phyloP scores from a whole-genome alignment of 2,113 vertebrate species.

The Xenopus tropicalis region UCB_Xtro_10.0 CM004446.2:41714001-41714500 shows the following conservation, averaged over 20 bases:
- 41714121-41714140: no score
- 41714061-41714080: no score
- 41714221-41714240: conserved; percentile 40
- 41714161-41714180: no score
- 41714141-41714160: no score
- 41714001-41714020: no score
- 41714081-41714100: no score
- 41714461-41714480: no score
- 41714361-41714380: conserved; percentile 44
- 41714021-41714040: no score
- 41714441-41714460: background rate
- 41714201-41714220: background rate
- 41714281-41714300: conserved; percentile 43
- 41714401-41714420: conserved; percentile 21
- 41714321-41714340: conserved; percentile 44
- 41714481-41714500: no score
- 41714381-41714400: conserved; percentile 35
- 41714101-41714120: no score
- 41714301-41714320: conserved; percentile 45
- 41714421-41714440: background rate
- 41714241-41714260: conserved; percentile 7
- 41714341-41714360: conserved; percentile 42
- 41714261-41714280: conserved; percentile 31
- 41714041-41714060: no score
- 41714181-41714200: background rate